phyloP scores from a whole-genome alignment of 1,140 invertebrate species.

The Trypoxylus dichotomus region DNA sequence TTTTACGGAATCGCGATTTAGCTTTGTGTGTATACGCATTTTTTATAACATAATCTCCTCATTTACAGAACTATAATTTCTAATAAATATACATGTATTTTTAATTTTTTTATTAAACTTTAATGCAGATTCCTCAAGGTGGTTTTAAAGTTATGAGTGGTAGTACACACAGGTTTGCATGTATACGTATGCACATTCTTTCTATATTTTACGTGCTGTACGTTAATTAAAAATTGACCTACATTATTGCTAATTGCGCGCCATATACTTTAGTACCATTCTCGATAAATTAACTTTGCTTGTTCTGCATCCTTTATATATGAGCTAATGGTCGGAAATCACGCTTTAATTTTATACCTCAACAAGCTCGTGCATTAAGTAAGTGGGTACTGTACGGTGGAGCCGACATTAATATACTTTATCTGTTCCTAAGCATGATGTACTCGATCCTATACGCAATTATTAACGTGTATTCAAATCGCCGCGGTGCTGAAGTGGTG shows the following conservation, averaged over 20 bases:
- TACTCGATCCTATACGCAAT: neutral
- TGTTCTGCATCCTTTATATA: neutral
- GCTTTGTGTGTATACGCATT: too few relatives aligned
- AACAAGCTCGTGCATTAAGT: neutral
- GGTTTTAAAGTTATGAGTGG: too few relatives aligned
- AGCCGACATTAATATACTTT: neutral
- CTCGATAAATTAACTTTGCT: neutral
- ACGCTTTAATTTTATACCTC: neutral
- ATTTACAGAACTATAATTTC: too few relatives aligned
- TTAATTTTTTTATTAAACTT: too few relatives aligned
- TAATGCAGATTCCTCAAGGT: too few relatives aligned
- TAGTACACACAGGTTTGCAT: too few relatives aligned
- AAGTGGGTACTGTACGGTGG: neutral
- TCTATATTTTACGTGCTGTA: neutral
- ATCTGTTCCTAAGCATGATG: neutral
- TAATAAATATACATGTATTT: too few relatives aligned
- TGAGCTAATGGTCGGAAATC: neutral
- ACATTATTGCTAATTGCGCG: neutral
- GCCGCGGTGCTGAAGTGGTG: neutral
- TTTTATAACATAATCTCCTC: too few relatives aligned
- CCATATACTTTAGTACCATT: neutral
- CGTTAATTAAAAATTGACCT: neutral
- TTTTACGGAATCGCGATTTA: too few relatives aligned
- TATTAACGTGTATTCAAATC: constrained; percentile 3
- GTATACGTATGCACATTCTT: neutral